Conservation (phyloP, 2,888 invertebrate genomes). For the Platycheirus albimanus region DNA sequence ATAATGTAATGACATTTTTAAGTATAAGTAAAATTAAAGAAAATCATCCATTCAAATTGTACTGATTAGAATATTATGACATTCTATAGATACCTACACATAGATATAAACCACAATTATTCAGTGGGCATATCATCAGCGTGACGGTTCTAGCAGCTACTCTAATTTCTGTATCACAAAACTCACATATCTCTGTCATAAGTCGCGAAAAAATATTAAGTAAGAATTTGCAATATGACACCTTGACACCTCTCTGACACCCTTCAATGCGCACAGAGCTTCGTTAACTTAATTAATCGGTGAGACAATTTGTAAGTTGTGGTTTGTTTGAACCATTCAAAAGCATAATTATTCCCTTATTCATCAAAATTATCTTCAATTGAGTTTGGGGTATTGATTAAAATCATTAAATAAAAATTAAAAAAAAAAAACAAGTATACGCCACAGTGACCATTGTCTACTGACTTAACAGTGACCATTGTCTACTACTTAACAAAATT, state of each 20-base stretch:
- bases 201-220: neutral
- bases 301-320: neutral
- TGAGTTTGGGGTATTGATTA: neutral
- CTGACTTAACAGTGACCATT: too few relatives aligned
- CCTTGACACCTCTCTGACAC: neutral
- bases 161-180: conserved; percentile 1
- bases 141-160: conserved; percentile 11
- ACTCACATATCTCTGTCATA: neutral
- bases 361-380: too few relatives aligned
- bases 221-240: conserved; percentile 1
- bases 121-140: neutral
- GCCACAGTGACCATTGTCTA: neutral
- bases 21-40: too few relatives aligned
- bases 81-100: too few relatives aligned
- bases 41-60: too few relatives aligned
- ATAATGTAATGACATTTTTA: too few relatives aligned
- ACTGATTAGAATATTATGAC: too few relatives aligned
- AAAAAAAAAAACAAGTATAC: conserved; percentile 20
- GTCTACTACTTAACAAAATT: too few relatives aligned
- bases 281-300: conserved; percentile 12
- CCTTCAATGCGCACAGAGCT: conserved; percentile 1
- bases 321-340: neutral
- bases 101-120: too few relatives aligned
- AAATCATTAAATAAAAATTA: neutral
- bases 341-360: neutral